Conservation (phyloP, 2,113 vertebrate genomes). For the Cyprinus carpio region DNA sequence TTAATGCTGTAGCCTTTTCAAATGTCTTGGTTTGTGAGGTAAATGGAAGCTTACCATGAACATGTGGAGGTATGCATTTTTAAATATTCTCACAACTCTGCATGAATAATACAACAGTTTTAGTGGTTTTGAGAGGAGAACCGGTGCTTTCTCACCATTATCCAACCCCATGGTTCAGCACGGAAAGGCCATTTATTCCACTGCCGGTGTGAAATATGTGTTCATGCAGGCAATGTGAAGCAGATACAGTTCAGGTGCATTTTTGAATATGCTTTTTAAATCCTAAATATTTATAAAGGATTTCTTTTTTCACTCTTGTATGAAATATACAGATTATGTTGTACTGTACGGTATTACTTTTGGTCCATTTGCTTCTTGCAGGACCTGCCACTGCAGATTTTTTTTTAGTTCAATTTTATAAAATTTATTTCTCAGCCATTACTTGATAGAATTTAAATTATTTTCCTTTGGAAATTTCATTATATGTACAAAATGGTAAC, state of each 20-base stretch:
- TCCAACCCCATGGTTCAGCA: slow-evolving; percentile 1
- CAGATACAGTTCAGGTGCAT: slow-evolving; percentile 14
- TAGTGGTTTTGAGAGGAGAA: slow-evolving; percentile 63
- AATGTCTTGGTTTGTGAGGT: slow-evolving; percentile 56
- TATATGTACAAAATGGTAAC: background rate
- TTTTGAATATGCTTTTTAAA: slow-evolving; percentile 35
- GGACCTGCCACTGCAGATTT: background rate
- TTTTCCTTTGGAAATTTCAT: background rate
- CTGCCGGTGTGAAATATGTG: slow-evolving; percentile 38
- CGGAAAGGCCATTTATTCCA: slow-evolving; percentile 47
- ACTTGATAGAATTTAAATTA: background rate
- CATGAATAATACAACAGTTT: slow-evolving; percentile 76
- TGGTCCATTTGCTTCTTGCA: slow-evolving; percentile 13
- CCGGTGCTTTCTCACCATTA: slow-evolving; percentile 58
- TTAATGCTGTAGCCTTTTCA: slow-evolving; percentile 65
- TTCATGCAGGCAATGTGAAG: background rate
- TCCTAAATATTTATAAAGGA: slow-evolving; percentile 31
- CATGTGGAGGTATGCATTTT: slow-evolving; percentile 77
- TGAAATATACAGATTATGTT: slow-evolving; percentile 9
- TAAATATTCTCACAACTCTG: slow-evolving; percentile 61
- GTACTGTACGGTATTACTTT: background rate
- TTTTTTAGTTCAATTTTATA: background rate
- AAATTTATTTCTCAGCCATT: background rate
- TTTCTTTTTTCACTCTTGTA: background rate
- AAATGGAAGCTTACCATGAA: slow-evolving; percentile 75